These are phyloP conservation scores for Rhynchomys soricoides DNA, from an alignment of 2,113 vertebrate species.

Conservation along the genomic window DNA sequence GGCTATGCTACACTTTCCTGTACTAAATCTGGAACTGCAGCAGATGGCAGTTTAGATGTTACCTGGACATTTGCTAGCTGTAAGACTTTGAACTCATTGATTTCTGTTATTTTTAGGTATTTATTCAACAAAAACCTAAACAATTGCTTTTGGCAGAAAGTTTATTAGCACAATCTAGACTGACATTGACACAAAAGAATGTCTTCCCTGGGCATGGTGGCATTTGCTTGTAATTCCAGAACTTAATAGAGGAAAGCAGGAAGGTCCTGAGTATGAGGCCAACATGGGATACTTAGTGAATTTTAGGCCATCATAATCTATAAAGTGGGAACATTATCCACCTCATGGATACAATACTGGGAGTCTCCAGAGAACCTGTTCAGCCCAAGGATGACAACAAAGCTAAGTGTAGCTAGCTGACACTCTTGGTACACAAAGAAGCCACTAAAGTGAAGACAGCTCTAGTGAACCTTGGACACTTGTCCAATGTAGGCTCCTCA, in stretches of 20 bases:
- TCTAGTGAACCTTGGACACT: background rate
- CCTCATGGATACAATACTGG: background rate
- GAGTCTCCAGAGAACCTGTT: background rate
- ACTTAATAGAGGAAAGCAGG: background rate
- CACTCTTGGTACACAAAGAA: background rate
- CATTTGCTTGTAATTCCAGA: background rate
- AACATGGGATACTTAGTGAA: background rate
- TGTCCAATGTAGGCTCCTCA: background rate
- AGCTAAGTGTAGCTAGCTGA: background rate
- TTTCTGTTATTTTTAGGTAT: background rate
- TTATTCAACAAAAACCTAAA: background rate
- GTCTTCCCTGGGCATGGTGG: background rate
- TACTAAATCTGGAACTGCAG: background rate
- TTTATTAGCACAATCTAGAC: background rate
- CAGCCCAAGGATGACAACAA: background rate
- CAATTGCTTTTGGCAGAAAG: background rate
- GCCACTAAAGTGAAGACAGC: background rate
- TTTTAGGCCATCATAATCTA: background rate
- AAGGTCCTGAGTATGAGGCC: background rate
- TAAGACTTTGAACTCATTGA: background rate
- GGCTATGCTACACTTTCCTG: background rate
- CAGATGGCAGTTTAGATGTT: background rate
- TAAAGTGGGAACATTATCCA: background rate
- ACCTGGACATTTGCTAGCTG: background rate
- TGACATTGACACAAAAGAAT: background rate